phyloP scores from a whole-genome alignment of 2,888 invertebrate genomes.

The Rhogogaster chlorosoma region DNA sequence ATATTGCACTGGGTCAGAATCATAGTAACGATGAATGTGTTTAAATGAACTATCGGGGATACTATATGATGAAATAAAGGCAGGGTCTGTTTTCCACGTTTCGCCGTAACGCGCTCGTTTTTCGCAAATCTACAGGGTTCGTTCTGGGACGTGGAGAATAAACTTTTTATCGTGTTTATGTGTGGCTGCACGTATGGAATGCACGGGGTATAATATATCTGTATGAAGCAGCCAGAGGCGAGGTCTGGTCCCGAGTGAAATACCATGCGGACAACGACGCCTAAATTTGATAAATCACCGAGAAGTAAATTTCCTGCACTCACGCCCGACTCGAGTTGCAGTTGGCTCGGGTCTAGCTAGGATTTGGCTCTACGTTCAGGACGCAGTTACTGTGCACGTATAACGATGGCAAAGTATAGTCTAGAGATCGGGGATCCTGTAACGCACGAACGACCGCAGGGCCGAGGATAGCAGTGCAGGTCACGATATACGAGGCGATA shows the following conservation, averaged over 20 bases:
- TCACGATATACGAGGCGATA: neutral
- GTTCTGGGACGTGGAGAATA: slow-evolving; percentile 5
- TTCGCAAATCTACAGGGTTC: neutral
- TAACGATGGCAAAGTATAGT: slow-evolving; percentile 28
- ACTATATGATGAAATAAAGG: neutral
- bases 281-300: slow-evolving; percentile 48
- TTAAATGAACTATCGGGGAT: slow-evolving; percentile 4
- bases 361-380: slow-evolving; percentile 38
- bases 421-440: slow-evolving; percentile 27
- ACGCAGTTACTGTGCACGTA: slow-evolving; percentile 35
- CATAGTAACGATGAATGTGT: neutral
- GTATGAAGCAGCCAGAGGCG: slow-evolving; percentile 10
- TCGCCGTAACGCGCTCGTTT: neutral
- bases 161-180: slow-evolving; percentile 26
- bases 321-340: slow-evolving; percentile 26
- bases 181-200: slow-evolving; percentile 16
- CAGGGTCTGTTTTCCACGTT: neutral
- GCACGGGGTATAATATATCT: neutral
- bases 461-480: neutral
- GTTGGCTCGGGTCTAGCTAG: slow-evolving; percentile 31
- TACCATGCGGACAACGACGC: slow-evolving; percentile 34
- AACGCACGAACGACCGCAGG: slow-evolving; percentile 22
- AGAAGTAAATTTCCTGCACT: slow-evolving; percentile 39
- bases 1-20: neutral
- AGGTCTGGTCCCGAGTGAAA: slow-evolving; percentile 27